Evolutionary conservation across 1,140 invertebrate genomes (phyloP).

Genomic region (Dolichoris vasculosae): DNA sequence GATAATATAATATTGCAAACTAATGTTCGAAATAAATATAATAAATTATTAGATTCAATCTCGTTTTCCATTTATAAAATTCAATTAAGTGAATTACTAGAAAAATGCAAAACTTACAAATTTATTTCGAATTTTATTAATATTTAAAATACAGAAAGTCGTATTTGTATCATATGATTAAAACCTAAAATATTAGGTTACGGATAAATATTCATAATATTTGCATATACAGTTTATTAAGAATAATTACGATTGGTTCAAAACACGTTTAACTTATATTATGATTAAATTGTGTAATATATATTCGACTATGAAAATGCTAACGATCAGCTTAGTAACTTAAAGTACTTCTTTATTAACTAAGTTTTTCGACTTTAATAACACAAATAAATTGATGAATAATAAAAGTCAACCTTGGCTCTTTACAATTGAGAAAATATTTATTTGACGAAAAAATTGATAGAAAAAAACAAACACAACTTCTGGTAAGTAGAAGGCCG

Average conservation of each 20-base stretch:
- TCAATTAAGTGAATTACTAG: too few relatives aligned
- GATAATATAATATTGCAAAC: too few relatives aligned
- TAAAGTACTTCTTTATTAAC: not conserved
- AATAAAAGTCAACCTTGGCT: slow-evolving; percentile 13
- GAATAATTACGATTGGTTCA: too few relatives aligned
- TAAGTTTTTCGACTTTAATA: slow-evolving; percentile 7
- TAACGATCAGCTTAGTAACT: not conserved
- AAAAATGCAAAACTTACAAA: too few relatives aligned
- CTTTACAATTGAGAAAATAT: not conserved
- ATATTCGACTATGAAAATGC: not conserved
- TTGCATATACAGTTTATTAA: not conserved
- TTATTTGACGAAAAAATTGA: slow-evolving; percentile 13
- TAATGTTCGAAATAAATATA: too few relatives aligned
- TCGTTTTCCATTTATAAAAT: too few relatives aligned
- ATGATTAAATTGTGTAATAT: not conserved
- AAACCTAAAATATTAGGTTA: too few relatives aligned
- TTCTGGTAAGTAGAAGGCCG: slow-evolving; percentile 42
- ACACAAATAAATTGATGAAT: slow-evolving; percentile 12
- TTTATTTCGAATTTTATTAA: too few relatives aligned
- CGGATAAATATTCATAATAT: too few relatives aligned
- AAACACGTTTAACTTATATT: not conserved
- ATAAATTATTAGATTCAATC: too few relatives aligned
- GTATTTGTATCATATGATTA: too few relatives aligned
- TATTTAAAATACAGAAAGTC: too few relatives aligned
- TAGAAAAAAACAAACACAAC: slow-evolving; percentile 2